These are phyloP conservation scores for Octopus sinensis DNA, from an alignment of 1,140 invertebrate genomes.

Conservation along the genomic window DNA sequence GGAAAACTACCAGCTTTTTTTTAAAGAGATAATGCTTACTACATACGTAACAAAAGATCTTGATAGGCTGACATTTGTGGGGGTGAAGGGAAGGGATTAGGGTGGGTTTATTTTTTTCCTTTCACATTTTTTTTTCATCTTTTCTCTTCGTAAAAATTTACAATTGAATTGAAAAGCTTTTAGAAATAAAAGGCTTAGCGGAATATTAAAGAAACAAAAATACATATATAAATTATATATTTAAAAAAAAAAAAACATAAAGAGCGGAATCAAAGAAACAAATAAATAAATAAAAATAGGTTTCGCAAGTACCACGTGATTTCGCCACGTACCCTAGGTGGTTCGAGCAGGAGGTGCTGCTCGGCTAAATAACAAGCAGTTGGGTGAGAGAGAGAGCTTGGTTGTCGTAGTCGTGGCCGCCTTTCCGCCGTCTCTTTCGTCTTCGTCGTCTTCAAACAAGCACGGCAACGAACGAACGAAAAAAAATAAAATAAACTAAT, in stretches of 20 bases:
- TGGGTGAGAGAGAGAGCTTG: neutral
- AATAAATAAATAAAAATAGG: neutral
- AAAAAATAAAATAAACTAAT: neutral
- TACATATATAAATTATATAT: neutral
- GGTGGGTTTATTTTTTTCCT: no score
- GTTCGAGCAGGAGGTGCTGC: neutral
- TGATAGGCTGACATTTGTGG: neutral
- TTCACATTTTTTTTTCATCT: no score
- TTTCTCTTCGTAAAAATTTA: neutral
- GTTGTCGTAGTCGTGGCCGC: neutral
- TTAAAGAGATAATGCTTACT: neutral
- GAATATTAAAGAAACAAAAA: neutral
- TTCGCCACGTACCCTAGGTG: slow-evolving; percentile 8
- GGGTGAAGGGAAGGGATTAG: neutral
- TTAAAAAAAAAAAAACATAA: neutral
- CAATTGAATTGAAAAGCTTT: neutral
- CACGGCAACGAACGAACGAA: neutral
- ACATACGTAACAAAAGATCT: neutral
- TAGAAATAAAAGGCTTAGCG: neutral
- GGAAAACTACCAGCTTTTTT: no score
- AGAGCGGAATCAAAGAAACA: neutral
- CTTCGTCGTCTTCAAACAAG: neutral
- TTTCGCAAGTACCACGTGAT: slow-evolving; percentile 15
- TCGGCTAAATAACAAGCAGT: neutral
- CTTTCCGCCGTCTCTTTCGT: neutral